These are phyloP conservation scores for Henicopernis longicauda DNA, from an alignment of 2,113 vertebrate genomes.

Conservation along the genomic window DNA sequence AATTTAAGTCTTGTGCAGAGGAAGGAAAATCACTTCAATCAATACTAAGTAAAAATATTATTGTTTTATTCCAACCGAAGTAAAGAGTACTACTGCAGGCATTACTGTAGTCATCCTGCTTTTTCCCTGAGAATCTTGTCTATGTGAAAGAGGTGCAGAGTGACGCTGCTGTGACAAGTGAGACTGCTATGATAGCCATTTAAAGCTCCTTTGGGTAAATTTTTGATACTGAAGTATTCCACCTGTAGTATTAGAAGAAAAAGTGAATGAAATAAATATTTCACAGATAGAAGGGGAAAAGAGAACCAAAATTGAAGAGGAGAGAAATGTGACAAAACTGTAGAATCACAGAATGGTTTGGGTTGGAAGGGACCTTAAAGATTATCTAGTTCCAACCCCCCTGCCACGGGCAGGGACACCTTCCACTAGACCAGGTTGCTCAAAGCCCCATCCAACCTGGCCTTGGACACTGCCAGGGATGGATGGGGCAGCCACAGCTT, in stretches of 20 bases:
- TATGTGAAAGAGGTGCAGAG: not conserved
- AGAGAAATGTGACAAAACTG: not conserved
- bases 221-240: not conserved
- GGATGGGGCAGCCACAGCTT: too few relatives aligned
- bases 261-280: not conserved
- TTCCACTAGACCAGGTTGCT: too few relatives aligned
- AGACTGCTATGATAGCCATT: not conserved
- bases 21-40: conserved; percentile 40
- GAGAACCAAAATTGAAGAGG: not conserved
- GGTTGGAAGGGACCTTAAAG: too few relatives aligned
- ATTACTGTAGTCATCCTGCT: not conserved
- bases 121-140: not conserved
- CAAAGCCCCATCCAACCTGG: too few relatives aligned
- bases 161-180: not conserved
- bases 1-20: not conserved
- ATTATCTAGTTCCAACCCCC: too few relatives aligned
- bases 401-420: too few relatives aligned
- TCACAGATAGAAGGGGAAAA: not conserved
- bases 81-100: not conserved
- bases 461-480: too few relatives aligned
- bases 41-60: conserved; percentile 26
- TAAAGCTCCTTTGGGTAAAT: not conserved
- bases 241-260: not conserved
- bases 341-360: too few relatives aligned
- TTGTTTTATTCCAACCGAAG: not conserved